phyloP scores from a whole-genome alignment of 2,113 vertebrate species.

The Condylura cristata region DNA sequence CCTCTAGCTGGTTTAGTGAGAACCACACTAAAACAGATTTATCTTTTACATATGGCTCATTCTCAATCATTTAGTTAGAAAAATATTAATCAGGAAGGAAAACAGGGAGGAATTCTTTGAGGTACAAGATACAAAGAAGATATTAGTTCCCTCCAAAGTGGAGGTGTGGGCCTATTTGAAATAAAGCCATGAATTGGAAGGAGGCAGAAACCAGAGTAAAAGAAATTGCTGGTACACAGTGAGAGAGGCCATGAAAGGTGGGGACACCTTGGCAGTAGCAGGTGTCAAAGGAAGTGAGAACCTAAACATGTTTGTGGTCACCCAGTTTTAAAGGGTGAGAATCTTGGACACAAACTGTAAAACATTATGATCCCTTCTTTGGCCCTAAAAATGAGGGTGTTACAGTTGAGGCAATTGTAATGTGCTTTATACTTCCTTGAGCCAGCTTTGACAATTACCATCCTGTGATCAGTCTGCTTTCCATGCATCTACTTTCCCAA shows the following conservation, averaged over 20 bases:
- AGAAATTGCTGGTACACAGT: neutral
- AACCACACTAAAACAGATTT: neutral
- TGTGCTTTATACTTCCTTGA: neutral
- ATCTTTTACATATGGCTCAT: neutral
- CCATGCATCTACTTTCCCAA: neutral
- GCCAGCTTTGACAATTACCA: neutral
- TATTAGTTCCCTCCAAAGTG: neutral
- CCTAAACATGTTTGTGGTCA: neutral
- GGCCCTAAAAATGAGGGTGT: neutral
- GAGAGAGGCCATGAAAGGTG: neutral
- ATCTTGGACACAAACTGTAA: neutral
- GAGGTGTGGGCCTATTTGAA: neutral
- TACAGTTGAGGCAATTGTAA: neutral
- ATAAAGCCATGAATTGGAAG: neutral
- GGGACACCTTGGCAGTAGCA: neutral
- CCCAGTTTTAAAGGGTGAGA: constrained; percentile 33
- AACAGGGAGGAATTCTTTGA: constrained; percentile 4
- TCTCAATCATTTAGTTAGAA: neutral
- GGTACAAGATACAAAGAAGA: neutral
- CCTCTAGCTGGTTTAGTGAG: neutral
- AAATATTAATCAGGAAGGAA: neutral
- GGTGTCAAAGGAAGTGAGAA: constrained; percentile 1
- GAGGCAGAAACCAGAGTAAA: neutral
- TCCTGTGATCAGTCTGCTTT: neutral
- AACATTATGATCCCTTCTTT: neutral